Evolutionary conservation across 1,140 invertebrate species (phyloP), one percentile per base, ranked within the genome.

Genomic region (Caenorhabditis inopinata): DNA sequence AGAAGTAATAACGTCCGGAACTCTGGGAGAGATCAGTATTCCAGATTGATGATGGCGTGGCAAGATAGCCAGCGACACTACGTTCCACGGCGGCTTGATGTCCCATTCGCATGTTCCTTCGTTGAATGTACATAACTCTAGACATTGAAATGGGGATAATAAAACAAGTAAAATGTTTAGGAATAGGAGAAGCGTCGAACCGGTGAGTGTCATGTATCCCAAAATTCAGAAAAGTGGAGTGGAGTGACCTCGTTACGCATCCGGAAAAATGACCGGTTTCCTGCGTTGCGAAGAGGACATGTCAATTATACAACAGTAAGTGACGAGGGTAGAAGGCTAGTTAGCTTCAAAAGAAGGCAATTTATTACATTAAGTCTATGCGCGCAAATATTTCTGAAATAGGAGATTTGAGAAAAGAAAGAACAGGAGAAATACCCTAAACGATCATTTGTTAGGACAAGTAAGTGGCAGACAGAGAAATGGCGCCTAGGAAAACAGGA

Each of bases 351-450:
- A 42, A 25, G 32, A 21, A 21, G 32, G 58, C 58, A 68, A 68
- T 68, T 68, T 68, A 68, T 68, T 68, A 38, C 38, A 68, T 68
- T 68, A 68, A 68, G 58, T 68, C 58, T 68, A n/a, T 68, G 58
- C 58, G 32, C 1, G n/a, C 32, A 18, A 68, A 14, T 7, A 42
- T n/a, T 38, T 68, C 38, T 68, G 58, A 38, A 68, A 38, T 29
- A 68, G 38, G 27, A 1, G 23, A n/a, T 6, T 3, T 9, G 51
- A 25, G 27, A 42, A 68, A 21, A 32, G 53, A 32, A 68, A 68
- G 32, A 68, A 68, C 2, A 9, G n/a, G 32, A 42, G 32, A 42
- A 68, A 4, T 21, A 38, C 11, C 38, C 35, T 68, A 68, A 68
- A 68, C 58, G 58, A 68, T 38, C 29, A 18, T 68, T 38, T 21